Conservation (phyloP, 2,113 vertebrate genomes). For the Thymallus thymallus region DNA sequence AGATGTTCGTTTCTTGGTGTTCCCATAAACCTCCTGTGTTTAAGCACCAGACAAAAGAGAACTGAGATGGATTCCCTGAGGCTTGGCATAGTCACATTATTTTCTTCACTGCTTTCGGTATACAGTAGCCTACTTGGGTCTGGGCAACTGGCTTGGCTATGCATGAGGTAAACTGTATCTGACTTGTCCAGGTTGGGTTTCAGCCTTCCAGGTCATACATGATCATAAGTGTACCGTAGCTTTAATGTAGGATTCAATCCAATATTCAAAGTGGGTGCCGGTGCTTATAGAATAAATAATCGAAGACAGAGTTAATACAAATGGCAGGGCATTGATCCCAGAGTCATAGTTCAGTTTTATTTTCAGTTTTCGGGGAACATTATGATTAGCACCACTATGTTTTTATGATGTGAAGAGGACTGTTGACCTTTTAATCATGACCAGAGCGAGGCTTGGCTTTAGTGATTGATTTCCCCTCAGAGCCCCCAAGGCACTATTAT, state of each 20-base stretch:
- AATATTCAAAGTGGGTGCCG: no score
- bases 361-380: constrained; percentile 28
- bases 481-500: constrained; percentile 34
- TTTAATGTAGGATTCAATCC: no score
- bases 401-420: constrained; percentile 46
- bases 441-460: constrained; percentile 36
- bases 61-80: constrained; percentile 23
- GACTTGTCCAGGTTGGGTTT: no score
- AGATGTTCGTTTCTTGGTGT: constrained; percentile 43
- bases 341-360: constrained; percentile 5
- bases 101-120: no score
- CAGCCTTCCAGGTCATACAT: no score
- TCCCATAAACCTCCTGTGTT: constrained; percentile 17
- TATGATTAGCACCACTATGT: constrained; percentile 28
- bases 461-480: constrained; percentile 42
- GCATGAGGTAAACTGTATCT: no score
- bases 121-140: no score
- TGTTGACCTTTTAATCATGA: constrained; percentile 59
- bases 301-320: background rate
- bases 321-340: constrained; percentile 20
- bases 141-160: no score
- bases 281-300: no score
- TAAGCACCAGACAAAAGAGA: constrained; percentile 18
- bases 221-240: no score
- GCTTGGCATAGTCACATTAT: background rate